Percentiles rank a stretch among this genome's conserved stretches.
Evolutionary conservation across 2,888 invertebrate species (phyloP).

Genomic region (Biston betularia): DNA sequence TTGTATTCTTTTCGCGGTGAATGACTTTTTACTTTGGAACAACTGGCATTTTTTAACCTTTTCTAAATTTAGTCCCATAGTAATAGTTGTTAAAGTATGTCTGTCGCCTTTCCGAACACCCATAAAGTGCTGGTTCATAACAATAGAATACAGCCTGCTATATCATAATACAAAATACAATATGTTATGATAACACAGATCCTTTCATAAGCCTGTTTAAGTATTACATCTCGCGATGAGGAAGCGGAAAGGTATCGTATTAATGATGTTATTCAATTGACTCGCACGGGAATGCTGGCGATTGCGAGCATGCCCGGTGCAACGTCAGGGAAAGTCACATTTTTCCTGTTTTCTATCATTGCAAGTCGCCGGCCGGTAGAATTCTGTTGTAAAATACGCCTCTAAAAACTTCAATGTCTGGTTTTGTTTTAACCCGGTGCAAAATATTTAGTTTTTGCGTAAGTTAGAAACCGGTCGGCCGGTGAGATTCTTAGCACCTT

Average conservation of each 20-base stretch:
- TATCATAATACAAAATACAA: background rate
- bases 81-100: too few relatives aligned
- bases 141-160: background rate
- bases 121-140: background rate
- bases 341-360: conserved; percentile 28
- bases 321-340: conserved; percentile 18
- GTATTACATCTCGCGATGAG: conserved; percentile 8
- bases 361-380: conserved; percentile 9
- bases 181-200: conserved; percentile 25
- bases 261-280: conserved; percentile 2
- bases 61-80: too few relatives aligned
- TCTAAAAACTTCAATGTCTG: conserved; percentile 23
- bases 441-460: conserved; percentile 24
- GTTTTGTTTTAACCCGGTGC: conserved; percentile 30
- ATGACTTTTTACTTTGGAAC: too few relatives aligned
- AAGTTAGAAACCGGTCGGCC: conserved; percentile 30
- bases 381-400: conserved; percentile 20
- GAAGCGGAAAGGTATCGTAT: conserved; percentile 15
- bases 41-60: too few relatives aligned
- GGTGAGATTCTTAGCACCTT: conserved; percentile 26
- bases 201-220: conserved; percentile 15
- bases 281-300: conserved; percentile 9
- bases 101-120: too few relatives aligned
- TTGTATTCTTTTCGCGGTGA: too few relatives aligned
- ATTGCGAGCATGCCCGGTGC: background rate